Conservation (phyloP, 1,140 invertebrate species). For the Ylistrum balloti region DNA sequence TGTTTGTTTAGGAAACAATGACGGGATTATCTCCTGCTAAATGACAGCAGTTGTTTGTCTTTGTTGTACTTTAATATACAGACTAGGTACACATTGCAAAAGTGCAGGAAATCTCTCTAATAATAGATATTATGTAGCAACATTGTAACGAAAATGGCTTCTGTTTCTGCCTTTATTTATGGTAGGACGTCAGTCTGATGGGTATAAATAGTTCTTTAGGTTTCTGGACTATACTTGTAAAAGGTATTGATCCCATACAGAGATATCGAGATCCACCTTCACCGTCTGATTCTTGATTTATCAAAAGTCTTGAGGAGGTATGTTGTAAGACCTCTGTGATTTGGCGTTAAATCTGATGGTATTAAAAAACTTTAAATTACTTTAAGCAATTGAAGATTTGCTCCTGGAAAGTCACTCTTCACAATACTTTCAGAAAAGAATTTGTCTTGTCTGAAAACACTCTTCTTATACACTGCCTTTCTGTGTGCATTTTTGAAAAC, state of each 20-base stretch:
- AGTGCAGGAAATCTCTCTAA: not conserved
- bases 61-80: not conserved
- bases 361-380: not conserved
- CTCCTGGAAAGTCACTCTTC: not conserved
- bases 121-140: not conserved
- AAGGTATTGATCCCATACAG: not conserved
- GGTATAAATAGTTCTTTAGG: not conserved
- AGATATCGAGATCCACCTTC: not conserved
- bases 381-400: conserved; percentile 18
- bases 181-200: not conserved
- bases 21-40: not conserved
- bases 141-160: not conserved
- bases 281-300: not conserved
- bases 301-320: not conserved
- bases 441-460: no score
- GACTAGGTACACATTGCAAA: not conserved
- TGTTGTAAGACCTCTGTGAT: not conserved
- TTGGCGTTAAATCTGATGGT: not conserved
- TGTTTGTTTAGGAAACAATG: not conserved
- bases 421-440: not conserved
- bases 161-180: not conserved
- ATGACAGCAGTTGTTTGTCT: not conserved
- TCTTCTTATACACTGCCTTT: no score
- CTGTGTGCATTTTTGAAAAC: not conserved
- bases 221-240: not conserved